phyloP scores from a whole-genome alignment of 2,797 vertebrate genomes.

The Tokudaia muenninki region DNA sequence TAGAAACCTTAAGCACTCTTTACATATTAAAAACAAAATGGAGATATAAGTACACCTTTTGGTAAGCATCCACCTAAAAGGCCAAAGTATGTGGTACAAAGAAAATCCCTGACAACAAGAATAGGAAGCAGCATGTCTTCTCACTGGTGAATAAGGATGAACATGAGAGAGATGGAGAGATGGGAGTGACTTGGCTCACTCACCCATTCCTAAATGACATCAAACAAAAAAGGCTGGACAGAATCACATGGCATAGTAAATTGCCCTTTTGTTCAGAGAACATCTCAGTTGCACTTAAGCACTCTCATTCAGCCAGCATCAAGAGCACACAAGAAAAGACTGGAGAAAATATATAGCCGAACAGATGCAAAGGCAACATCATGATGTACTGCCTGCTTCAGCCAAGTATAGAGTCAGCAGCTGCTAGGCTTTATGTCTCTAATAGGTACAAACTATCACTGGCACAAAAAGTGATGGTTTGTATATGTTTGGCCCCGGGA shows the following conservation, averaged over 20 bases:
- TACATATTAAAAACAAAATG: slow-evolving; percentile 33
- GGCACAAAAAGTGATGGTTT: background rate
- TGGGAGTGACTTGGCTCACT: background rate
- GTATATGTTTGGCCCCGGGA: background rate
- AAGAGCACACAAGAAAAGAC: background rate
- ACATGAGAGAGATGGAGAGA: background rate
- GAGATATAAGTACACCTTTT: background rate
- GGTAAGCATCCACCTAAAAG: background rate
- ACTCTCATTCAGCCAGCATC: background rate
- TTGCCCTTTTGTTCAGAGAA: background rate
- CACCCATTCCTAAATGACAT: background rate
- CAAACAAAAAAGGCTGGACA: background rate
- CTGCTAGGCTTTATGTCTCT: background rate
- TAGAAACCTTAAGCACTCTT: background rate
- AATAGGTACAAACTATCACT: background rate
- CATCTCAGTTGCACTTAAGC: background rate
- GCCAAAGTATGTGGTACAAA: background rate
- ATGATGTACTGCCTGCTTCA: background rate
- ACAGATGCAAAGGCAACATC: background rate
- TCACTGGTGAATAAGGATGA: background rate
- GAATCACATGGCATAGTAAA: background rate
- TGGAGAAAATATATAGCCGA: background rate
- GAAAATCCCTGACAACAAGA: background rate
- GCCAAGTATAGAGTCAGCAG: background rate
- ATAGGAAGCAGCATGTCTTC: background rate